A percentile compares a stretch with the other conserved stretches of the same genome.
Evolutionary conservation across 2,113 vertebrate species (phyloP).

Genomic region (Chionis minor): DNA sequence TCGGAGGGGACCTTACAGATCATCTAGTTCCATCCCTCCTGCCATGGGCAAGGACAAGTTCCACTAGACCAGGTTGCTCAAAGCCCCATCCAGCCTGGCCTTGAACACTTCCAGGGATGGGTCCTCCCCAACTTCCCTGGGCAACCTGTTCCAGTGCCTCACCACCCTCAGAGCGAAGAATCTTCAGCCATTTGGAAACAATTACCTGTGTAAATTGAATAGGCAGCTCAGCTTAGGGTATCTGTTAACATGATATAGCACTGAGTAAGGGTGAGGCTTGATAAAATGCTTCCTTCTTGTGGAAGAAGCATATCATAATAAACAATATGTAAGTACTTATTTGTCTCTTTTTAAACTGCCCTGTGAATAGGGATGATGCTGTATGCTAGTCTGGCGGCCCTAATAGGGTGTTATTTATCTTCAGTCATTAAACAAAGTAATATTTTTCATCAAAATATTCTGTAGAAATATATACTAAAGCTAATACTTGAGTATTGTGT

Average conservation of each 20-base stretch:
- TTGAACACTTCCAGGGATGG: background rate
- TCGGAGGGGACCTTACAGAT: background rate
- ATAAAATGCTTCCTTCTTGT: background rate
- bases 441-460: background rate
- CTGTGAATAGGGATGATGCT: background rate
- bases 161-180: background rate
- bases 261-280: background rate
- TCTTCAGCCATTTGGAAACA: background rate
- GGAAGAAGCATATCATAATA: background rate
- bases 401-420: background rate
- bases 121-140: background rate
- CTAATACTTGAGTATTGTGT: background rate
- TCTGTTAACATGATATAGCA: background rate
- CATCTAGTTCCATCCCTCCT: background rate
- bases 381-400: background rate
- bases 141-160: background rate
- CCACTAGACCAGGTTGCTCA: background rate
- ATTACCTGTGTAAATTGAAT: background rate
- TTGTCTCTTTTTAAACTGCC: background rate
- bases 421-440: background rate
- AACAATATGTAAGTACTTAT: background rate
- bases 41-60: background rate
- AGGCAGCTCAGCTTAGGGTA: background rate
- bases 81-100: background rate
- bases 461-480: background rate